These are phyloP conservation scores for Napeogenes sylphis DNA, from an alignment of 2,888 invertebrate species.

Conservation along the genomic window DNA sequence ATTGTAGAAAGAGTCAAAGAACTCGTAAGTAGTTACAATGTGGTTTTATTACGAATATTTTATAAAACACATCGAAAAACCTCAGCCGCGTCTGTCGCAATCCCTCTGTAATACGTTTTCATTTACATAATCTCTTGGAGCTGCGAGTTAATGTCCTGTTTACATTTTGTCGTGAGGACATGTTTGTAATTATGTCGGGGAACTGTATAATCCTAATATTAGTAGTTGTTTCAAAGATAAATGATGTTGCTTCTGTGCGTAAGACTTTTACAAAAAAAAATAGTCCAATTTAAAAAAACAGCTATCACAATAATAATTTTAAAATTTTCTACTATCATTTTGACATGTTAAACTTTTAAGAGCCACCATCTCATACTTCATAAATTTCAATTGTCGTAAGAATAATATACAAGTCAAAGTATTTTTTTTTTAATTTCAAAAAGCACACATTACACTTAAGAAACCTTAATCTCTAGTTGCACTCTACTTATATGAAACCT, in stretches of 20 bases:
- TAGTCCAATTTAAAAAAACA: no score
- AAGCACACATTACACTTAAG: no score
- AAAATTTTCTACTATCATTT: no score
- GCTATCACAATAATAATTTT: no score
- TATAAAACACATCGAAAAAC: slow-evolving; percentile 10
- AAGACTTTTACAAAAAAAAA: neutral
- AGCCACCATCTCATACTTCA: no score
- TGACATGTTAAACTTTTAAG: no score
- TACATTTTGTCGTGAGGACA: slow-evolving; percentile 12
- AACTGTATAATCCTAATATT: slow-evolving; percentile 2
- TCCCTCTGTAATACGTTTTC: slow-evolving; percentile 11
- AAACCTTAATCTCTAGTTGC: no score
- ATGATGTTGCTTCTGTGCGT: neutral
- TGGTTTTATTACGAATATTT: neutral
- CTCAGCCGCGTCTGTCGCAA: slow-evolving; percentile 9
- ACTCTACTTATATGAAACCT: no score
- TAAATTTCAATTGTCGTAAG: no score
- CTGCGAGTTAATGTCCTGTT: slow-evolving; percentile 15
- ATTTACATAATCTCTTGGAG: slow-evolving; percentile 25
- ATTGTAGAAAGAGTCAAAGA: neutral
- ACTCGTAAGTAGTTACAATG: neutral
- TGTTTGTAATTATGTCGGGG: slow-evolving; percentile 6
- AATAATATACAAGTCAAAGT: no score
- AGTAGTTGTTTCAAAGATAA: neutral
- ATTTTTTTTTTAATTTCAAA: no score